Conservation (phyloP, 2,888 invertebrate genomes). For the Dorcus parallelipipedus region DNA sequence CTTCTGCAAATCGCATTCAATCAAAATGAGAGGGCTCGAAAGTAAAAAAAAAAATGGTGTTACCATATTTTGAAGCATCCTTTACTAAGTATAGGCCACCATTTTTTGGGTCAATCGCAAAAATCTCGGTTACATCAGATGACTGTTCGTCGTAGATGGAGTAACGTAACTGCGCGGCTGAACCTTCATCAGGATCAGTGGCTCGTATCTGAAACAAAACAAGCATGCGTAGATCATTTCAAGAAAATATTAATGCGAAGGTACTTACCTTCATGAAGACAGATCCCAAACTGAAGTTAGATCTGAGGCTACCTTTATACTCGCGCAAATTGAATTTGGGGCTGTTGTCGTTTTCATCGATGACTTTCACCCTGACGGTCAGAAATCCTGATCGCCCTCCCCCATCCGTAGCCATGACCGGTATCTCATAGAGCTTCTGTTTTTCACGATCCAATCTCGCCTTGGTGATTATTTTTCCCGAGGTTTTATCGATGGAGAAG, state of each 20-base stretch:
- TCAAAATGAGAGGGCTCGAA: not conserved
- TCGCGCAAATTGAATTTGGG: conserved; percentile 73
- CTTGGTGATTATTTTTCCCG: conserved; percentile 66
- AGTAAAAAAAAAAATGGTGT: conserved; percentile 2
- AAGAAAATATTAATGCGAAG: not conserved
- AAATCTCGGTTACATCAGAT: conserved; percentile 60
- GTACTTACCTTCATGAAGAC: conserved; percentile 57
- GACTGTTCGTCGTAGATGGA: conserved; percentile 70
- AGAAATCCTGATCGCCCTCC: conserved; percentile 76
- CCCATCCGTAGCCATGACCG: conserved; percentile 77
- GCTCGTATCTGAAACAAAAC: conserved; percentile 50
- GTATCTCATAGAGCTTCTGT: conserved; percentile 68
- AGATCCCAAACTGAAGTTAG: conserved; percentile 56
- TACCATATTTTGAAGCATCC: conserved; percentile 55
- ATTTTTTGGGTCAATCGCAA: conserved; percentile 70
- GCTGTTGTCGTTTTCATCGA: conserved; percentile 80
- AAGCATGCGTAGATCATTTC: not conserved
- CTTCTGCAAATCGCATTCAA: conserved; percentile 53
- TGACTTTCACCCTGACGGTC: conserved; percentile 73
- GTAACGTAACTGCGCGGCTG: conserved; percentile 69
- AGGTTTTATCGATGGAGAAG: conserved; percentile 68
- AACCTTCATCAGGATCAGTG: conserved; percentile 74
- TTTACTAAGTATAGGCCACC: conserved; percentile 70
- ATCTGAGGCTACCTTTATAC: conserved; percentile 71
- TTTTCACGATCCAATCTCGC: conserved; percentile 69